Conservation (phyloP, 2,797 vertebrate species). For the Typhlichthys eigenmanni region DNA sequence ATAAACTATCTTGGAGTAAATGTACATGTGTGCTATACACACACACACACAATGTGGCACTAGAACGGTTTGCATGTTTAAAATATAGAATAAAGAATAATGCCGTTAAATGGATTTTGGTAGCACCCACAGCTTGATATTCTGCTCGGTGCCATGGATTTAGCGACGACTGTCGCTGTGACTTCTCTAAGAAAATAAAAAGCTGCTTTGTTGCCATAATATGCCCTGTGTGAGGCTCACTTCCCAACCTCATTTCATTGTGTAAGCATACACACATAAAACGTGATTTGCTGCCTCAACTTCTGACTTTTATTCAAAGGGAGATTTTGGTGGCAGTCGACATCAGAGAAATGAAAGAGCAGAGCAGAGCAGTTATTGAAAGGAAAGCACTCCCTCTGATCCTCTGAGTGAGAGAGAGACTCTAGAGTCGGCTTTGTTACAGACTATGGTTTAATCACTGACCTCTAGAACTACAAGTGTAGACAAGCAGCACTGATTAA, state of each 20-base stretch:
- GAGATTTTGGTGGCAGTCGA: slow-evolving; percentile 64
- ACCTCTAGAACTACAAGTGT: slow-evolving; percentile 63
- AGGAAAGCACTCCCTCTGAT: slow-evolving; percentile 52
- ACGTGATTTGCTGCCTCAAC: slow-evolving; percentile 73
- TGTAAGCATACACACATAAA: slow-evolving; percentile 76
- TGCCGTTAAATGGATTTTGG: too few relatives aligned
- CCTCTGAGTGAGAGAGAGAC: slow-evolving; percentile 10
- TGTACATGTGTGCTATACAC: too few relatives aligned
- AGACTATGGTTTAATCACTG: slow-evolving; percentile 67
- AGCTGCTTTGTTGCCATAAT: slow-evolving; percentile 73
- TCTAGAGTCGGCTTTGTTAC: slow-evolving; percentile 36
- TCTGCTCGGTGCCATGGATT: slow-evolving; percentile 21
- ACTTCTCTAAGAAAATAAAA: slow-evolving; percentile 52
- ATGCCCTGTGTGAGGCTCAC: slow-evolving; percentile 67
- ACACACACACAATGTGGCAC: too few relatives aligned
- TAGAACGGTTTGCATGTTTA: too few relatives aligned
- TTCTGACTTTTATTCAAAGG: slow-evolving; percentile 72
- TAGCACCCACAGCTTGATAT: neutral
- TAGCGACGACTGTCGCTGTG: slow-evolving; percentile 18
- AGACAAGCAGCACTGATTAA: slow-evolving; percentile 70
- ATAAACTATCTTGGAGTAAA: too few relatives aligned
- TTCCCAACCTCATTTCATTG: slow-evolving; percentile 68
- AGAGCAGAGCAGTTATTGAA: slow-evolving; percentile 42
- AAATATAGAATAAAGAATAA: too few relatives aligned
- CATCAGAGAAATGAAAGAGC: slow-evolving; percentile 59